phyloP scores from a whole-genome alignment of 2,797 vertebrate genomes.

The Sebastes matsubarae region DNA sequence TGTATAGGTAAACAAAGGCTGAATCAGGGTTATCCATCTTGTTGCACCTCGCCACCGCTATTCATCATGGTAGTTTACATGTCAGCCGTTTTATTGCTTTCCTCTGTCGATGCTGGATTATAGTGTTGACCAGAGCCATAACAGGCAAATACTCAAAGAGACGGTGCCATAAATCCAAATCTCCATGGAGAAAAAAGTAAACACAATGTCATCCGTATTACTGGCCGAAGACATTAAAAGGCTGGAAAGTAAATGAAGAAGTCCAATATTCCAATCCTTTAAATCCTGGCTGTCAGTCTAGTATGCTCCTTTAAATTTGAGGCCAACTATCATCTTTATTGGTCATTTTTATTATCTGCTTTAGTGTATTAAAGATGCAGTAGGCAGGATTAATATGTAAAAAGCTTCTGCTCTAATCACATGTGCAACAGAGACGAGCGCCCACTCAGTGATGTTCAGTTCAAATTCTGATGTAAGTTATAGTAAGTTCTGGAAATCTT shows the following conservation, averaged over 20 bases:
- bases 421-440: neutral
- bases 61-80: conserved; percentile 59
- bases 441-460: neutral
- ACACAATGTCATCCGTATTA: conserved; percentile 23
- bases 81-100: conserved; percentile 46
- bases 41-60: conserved; percentile 9
- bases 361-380: neutral
- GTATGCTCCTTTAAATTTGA: neutral
- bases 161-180: conserved; percentile 42
- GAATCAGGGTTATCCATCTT: conserved; percentile 36
- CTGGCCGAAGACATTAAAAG: conserved; percentile 36
- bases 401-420: neutral
- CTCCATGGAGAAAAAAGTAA: conserved; percentile 15
- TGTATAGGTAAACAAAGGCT: conserved; percentile 48
- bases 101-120: conserved; percentile 27
- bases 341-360: neutral
- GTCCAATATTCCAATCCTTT: neutral
- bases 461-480: conserved; percentile 56
- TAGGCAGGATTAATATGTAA: neutral
- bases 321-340: neutral
- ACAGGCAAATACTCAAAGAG: conserved; percentile 20
- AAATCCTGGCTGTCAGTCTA: neutral
- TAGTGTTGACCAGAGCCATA: conserved; percentile 24
- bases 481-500: conserved; percentile 20
- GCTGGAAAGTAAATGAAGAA: conserved; percentile 32